Evolutionary conservation across 2,113 vertebrate species (phyloP), one percentile per base, ranked within the genome.

Genomic region (Oryzias javanicus): DNA sequence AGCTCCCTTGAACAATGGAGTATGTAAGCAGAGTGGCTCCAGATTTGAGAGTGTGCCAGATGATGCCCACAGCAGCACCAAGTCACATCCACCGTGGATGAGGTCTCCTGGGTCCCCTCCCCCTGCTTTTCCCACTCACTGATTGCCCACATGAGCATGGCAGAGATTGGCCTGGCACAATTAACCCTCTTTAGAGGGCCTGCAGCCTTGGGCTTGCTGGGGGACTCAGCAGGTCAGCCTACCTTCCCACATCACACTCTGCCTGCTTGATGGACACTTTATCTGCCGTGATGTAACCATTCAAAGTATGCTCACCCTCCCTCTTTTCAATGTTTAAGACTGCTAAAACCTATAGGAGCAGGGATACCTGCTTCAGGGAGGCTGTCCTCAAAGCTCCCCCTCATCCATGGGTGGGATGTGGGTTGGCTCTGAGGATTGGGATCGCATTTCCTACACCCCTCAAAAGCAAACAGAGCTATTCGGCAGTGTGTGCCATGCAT

Each of bases 381-480:
- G 68, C 71, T 57, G 65, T 80, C 76, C 68, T 76, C 54, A 13
- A 19, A 67, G 49, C 64, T 72, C 54, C 67, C 22, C 55, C 55
- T 71, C 77, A 72, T 72, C 85, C 67, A 81, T 76, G 80, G 76
- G 70, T 81, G 81, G 84, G 84, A 78, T 81, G 82, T 79, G 79
- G 82, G 73, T 74, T 85, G 83, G 81, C 84, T 80, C 74, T 79
- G 74, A 48, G 78, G 82, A 82, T 41, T 64, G 60, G 77, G 79
- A 88, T 89, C 88, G 78, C 55, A 82, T 88, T 87, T 87, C 86
- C 81, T 86, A 70, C 84, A 82, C 84, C 83, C 86, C 81, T 74
- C 81, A 87, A 89, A 89, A 87, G 86, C 84, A 89, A 89, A 89
- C 86, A 86, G 72, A 83, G 84, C 84, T 73, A 76, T 82, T 81